Percentiles rank a stretch among this genome's conserved stretches.
These are phyloP conservation scores for Eristalinus sepulchralis DNA, from an alignment of 2,888 invertebrate genomes.

Conservation along the genomic window DNA sequence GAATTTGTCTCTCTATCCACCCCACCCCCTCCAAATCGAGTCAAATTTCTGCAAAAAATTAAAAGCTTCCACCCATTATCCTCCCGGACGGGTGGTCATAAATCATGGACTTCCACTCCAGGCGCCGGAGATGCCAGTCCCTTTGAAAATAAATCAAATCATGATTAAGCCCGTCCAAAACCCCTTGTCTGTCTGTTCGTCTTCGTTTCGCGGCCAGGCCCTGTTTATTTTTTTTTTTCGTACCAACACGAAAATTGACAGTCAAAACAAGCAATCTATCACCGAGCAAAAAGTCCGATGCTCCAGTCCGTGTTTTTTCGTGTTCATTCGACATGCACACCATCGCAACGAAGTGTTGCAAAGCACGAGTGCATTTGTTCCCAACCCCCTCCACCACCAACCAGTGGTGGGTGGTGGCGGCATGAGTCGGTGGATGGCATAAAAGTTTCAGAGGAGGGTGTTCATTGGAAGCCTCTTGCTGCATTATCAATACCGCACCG, in stretches of 20 bases:
- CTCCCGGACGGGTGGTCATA: background rate
- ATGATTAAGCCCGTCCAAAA: constrained; percentile 19
- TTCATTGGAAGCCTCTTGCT: constrained; percentile 51
- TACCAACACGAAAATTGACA: constrained; percentile 56
- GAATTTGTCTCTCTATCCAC: too few species aligned
- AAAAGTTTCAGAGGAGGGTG: constrained; percentile 49
- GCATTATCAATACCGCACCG: constrained; percentile 56
- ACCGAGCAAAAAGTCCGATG: background rate
- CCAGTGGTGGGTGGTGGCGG: background rate
- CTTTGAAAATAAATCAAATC: constrained; percentile 19
- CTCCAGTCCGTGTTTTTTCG: background rate
- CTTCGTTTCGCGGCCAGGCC: constrained; percentile 46
- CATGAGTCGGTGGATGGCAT: background rate
- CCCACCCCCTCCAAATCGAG: too few species aligned
- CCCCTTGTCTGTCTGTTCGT: constrained; percentile 20
- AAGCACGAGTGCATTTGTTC: constrained; percentile 63
- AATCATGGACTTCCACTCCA: constrained; percentile 3
- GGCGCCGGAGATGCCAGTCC: background rate
- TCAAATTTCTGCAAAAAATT: too few species aligned
- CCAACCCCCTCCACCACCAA: background rate
- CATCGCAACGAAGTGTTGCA: background rate
- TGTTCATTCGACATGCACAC: constrained; percentile 25
- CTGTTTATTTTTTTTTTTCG: background rate
- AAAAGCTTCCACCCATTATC: background rate
- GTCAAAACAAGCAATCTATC: constrained; percentile 45